Evolutionary conservation across 2,888 invertebrate species (phyloP), one percentile per base, ranked within the genome.

Genomic region (Dione juno): DNA sequence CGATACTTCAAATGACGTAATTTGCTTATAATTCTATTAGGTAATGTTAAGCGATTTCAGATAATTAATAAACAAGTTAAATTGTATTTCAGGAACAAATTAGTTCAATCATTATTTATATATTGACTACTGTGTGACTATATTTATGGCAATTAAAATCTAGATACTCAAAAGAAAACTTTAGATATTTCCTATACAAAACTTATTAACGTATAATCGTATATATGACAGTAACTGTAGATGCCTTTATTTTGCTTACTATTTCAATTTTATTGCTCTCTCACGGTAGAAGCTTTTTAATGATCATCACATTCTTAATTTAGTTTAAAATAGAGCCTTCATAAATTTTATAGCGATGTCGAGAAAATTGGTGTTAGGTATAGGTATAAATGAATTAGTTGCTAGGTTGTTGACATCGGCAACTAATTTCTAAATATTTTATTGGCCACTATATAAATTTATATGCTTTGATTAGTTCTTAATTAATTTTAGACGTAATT

Each of bases 291-390:
- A 85, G 78, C n/a, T 84, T 85, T 83, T 84, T 85, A 88, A 88
- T 85, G 86, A 84, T 82, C 83, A 87, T 86, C 85, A 85, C 84
- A 82, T 85, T 88, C 88, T 91, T 90, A 91, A 91, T 90, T 89
- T 89, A 89, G 86, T 87, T 84, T 87, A 89, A 91, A 90, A 89
- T 90, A 86, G 87, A 86, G 85, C 85, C 86, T 82, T 82, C 84
- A 90, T 91, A 91, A 91, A 91, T 88, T 90, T 91, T 90, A 90
- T 88, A 86, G 86, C 88, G 84, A 86, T 82, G 84, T 66, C 71
- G 66, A 68, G 68, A 52, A 64, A 66, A 63, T 66, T 68, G 71
- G 65, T 67, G 69, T 68, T 67, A 66, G 66, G 66, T 68, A 50
- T 65, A 48, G 65, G 52, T 57, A 69, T 69, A 69, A 58, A 72